phyloP scores from a whole-genome alignment of 2,797 vertebrate genomes.

The Dendrocincla tyrannina region DNA sequence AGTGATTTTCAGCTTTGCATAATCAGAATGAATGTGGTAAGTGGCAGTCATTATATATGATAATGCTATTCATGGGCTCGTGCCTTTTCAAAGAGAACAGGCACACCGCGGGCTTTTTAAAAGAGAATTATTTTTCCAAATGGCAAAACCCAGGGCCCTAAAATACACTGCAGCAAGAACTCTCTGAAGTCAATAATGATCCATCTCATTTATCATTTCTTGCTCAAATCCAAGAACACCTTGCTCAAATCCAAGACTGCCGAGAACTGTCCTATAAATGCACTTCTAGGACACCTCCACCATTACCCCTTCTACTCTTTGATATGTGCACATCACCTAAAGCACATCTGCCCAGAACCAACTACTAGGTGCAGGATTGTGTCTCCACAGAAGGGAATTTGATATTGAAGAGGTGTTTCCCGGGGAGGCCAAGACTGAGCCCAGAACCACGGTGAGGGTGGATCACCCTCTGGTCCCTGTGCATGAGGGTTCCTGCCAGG shows the following conservation, averaged over 20 bases:
- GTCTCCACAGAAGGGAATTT: not conserved
- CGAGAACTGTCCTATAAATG: not conserved
- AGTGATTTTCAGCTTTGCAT: slow-evolving; percentile 14
- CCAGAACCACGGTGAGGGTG: not conserved
- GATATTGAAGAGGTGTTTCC: not conserved
- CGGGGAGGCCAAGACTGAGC: not conserved
- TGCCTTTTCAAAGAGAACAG: not conserved
- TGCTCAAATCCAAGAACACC: not conserved
- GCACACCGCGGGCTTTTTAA: not conserved
- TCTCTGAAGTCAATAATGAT: not conserved
- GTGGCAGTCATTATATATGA: not conserved
- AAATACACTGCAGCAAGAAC: not conserved
- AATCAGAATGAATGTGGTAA: not conserved
- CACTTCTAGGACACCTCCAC: not conserved
- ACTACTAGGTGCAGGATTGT: not conserved
- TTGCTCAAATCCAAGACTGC: not conserved
- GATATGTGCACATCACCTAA: not conserved
- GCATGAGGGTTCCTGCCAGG: not conserved
- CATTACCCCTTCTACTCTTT: not conserved
- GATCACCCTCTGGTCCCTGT: not conserved
- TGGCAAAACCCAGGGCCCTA: not conserved
- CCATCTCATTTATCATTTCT: not conserved
- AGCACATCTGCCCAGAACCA: not conserved
- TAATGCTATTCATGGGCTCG: not conserved
- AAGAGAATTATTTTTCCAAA: not conserved